phyloP scores from a whole-genome alignment of 2,888 invertebrate genomes.

The Actias luna region DNA sequence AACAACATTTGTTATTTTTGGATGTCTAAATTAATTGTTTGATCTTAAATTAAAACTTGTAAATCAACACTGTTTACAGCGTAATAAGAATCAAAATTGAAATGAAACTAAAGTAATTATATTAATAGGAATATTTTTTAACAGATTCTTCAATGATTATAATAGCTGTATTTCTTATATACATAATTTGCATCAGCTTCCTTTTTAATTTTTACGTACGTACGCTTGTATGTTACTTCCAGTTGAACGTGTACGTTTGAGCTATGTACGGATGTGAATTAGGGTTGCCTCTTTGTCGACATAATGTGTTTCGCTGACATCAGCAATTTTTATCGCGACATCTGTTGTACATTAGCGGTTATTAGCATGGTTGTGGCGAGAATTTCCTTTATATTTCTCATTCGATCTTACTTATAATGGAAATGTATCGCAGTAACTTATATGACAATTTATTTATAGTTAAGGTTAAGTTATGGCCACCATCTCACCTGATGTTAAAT shows the following conservation, averaged over 20 bases:
- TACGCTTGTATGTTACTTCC: constrained; percentile 13
- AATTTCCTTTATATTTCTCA: background rate
- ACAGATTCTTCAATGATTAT: no score
- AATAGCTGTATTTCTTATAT: no score
- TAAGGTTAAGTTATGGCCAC: no score
- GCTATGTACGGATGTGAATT: background rate
- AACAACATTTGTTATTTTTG: no score
- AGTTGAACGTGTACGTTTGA: background rate
- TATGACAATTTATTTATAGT: no score
- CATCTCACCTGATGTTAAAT: no score
- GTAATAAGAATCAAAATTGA: no score
- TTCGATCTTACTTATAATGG: background rate
- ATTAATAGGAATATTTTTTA: no score
- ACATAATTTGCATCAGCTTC: background rate
- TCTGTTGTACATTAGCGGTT: background rate
- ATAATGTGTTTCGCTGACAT: background rate
- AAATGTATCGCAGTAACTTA: background rate
- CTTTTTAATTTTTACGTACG: background rate
- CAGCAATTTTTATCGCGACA: background rate
- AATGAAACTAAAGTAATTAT: no score
- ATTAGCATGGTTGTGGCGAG: background rate
- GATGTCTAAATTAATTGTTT: no score
- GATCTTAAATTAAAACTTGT: no score
- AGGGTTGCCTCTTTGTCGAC: constrained; percentile 6
- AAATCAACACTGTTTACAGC: no score